A percentile compares a stretch with the other conserved stretches of the same genome.
phyloP scores from a whole-genome alignment of 2,797 vertebrate genomes.

The Ctenochaetus hawaiiensis region DNA sequence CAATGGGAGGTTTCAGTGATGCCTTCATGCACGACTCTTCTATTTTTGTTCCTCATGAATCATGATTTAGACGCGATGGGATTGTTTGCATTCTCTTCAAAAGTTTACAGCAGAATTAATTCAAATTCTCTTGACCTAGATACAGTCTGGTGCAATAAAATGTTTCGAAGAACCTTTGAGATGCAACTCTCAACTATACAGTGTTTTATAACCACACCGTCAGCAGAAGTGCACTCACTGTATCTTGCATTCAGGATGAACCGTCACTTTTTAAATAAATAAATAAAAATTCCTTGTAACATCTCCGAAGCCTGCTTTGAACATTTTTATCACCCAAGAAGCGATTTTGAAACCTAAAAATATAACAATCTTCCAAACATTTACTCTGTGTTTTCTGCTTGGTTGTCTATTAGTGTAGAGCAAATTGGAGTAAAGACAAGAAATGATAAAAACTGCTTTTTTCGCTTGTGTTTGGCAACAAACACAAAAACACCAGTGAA shows the following conservation, averaged over 20 bases:
- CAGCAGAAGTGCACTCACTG: constrained; percentile 15
- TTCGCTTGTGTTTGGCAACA: neutral
- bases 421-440: neutral
- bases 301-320: neutral
- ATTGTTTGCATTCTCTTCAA: constrained; percentile 45
- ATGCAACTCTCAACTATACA: constrained; percentile 1
- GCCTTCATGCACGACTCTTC: neutral
- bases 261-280: neutral
- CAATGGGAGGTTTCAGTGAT: neutral
- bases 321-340: constrained; percentile 8
- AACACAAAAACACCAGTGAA: neutral
- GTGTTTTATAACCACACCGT: constrained; percentile 10
- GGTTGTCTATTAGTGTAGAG: neutral
- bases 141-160: constrained; percentile 22
- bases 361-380: constrained; percentile 7
- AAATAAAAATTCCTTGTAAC: neutral
- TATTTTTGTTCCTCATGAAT: constrained; percentile 6
- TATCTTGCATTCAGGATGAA: neutral
- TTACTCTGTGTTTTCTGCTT: neutral
- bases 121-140: constrained; percentile 57
- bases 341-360: neutral
- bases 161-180: constrained; percentile 22
- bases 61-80: constrained; percentile 8
- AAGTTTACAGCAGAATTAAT: constrained; percentile 50
- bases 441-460: neutral